A percentile compares a stretch with the other conserved stretches of the same genome.
phyloP scores from a whole-genome alignment of 2,113 vertebrate genomes.

The Pelodiscus sinensis region DNA sequence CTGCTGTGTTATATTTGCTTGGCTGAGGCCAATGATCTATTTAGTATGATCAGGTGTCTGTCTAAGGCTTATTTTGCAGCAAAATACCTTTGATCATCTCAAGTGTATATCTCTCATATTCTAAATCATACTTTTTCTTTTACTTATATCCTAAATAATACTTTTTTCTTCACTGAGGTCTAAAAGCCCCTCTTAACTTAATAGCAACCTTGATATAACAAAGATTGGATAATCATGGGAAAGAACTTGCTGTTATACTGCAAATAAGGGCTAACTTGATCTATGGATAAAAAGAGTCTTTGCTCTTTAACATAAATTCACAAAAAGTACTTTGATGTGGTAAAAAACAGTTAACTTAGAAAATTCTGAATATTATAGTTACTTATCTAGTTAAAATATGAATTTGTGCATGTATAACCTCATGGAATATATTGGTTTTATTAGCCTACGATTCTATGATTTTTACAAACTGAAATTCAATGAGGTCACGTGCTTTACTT shows the following conservation, averaged over 20 bases:
- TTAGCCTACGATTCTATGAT: too few relatives aligned
- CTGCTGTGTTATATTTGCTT: neutral
- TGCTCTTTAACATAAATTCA: neutral
- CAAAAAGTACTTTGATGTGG: neutral
- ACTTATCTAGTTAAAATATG: neutral
- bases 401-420: neutral
- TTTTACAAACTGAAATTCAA: neutral
- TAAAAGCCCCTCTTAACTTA: neutral
- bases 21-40: too few relatives aligned
- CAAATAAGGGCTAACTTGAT: neutral
- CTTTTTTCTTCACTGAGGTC: neutral
- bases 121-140: neutral
- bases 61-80: neutral
- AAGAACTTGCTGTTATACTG: neutral
- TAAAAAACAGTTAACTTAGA: neutral
- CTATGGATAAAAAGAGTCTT: neutral
- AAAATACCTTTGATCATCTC: neutral
- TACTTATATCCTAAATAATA: neutral
- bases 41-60: neutral
- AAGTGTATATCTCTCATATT: fast-evolving
- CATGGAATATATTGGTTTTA: neutral
- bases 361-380: neutral
- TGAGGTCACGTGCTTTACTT: neutral
- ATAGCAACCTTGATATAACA: neutral
- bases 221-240: neutral